Evolutionary conservation across 92 coral and sea anemone species (phyloP), one percentile per base, ranked within the genome.

Genomic region (Pocillopora meandrina): DNA sequence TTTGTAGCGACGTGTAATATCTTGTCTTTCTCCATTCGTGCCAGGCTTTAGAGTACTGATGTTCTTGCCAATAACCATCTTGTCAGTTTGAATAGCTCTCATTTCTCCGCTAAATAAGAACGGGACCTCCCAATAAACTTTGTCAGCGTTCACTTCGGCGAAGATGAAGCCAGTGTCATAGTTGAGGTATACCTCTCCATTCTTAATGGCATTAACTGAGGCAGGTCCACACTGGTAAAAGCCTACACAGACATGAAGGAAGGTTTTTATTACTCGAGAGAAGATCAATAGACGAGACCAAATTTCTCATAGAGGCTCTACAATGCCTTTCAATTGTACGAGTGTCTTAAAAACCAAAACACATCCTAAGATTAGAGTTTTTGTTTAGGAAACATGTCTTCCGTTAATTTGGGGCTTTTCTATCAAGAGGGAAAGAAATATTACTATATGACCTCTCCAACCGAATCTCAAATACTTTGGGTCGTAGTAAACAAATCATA

Each of bases 91-190:
- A 16, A 42, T 26, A 72, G 18, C 86, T 72, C 34, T 60, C 61
- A 17, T 57, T 19, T 20, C 81, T 71, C 52, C 71, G 71, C 60
- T 61, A 12, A 91, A 92, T 42, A 3, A 42, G 7, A 21, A 65
- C 2, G 71, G 34, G 9, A 21, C 36, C 36, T 74, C 80, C 98
- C 98, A 95, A 67, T 93, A 91, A 36, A 95, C 93, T 19, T 62
- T 23, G 82, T 95, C 98, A 12, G 95, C 96, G 61, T 95, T 95
- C 34, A 95, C 98, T 72, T 95, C 98, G 16, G 90, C 94, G 75
- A 95, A 95, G 61, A 95, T 84, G 78, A 95, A 95, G 35, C 83
- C 87, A 16, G 92, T 80, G 84, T 95, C 98, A 75, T 89, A 95
- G 6, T 92, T 94, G 19, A 91, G 67, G 65, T 89, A 89, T 1